Evolutionary conservation across 1,140 invertebrate genomes (phyloP), one percentile per base, ranked within the genome.

Genomic region (Tetranychus cinnabarinus): DNA sequence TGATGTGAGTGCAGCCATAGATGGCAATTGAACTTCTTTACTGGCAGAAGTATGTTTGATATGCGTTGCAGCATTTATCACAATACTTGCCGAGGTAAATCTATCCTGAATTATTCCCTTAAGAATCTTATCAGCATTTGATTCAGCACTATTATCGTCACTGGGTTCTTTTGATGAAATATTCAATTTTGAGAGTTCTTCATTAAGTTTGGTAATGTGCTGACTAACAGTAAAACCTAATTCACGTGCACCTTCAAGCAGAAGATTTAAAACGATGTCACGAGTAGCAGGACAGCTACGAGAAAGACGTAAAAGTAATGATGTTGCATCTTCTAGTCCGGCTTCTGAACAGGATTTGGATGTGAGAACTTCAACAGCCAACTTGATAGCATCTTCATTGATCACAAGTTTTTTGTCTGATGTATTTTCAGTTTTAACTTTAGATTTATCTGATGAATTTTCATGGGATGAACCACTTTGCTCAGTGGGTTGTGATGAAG

Each of bases 341-440:
- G 88, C 85, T 69, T 88, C 85, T 0, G 84, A 86, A 68, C 85
- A 88, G 50, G 80, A 81, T 67, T 87, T 87, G 34, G 83, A 84
- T 10, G 82, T 87, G 2, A 88, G 73, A 15, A 77, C 75, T 71
- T 85, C 79, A 6, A 85, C 81, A 60, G 82, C 83, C 6, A 85
- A 69, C 64, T 77, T 75, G 2, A 86, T 73, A 59, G 82, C 80
- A 52, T 76, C 73, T 68, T 82, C 78, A 3, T 82, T 76, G 8
- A 81, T 77, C 7, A 60, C 47, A n/a, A 33, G 15, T 33, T 58
- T 58, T 34, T 65, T 63, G 54, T 68, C 67, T 46, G 60, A 8
- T 3, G 57, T 12, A 36, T 4, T 13, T 13, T 31, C 33, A n/a
- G 1, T 7, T n/a, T 36, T 23, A 7, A 23, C 15, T 31, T 48